Evolutionary conservation across 2,888 invertebrate genomes (phyloP).

Genomic region (Andrena chrysosceles): DNA sequence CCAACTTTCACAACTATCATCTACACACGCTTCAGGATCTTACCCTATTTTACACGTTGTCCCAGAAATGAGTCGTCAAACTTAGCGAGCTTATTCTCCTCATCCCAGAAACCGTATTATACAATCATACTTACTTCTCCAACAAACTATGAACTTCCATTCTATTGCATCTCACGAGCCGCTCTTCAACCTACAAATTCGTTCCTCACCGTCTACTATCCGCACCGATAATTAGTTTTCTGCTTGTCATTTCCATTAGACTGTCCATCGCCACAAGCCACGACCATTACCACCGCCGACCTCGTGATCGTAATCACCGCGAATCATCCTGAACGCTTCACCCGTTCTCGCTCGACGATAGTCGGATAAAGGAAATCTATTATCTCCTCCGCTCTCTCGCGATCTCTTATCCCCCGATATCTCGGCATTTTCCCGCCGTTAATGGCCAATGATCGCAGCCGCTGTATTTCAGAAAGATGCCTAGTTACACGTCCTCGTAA

Average conservation of each 20-base stretch:
- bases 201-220: neutral
- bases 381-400: slow-evolving; percentile 22
- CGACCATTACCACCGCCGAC: slow-evolving; percentile 14
- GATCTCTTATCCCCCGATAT: slow-evolving; percentile 15
- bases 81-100: too few species aligned
- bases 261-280: neutral
- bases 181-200: neutral
- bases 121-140: too few species aligned
- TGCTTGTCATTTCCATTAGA: slow-evolving; percentile 17
- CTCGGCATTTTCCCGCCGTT: slow-evolving; percentile 6
- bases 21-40: too few species aligned
- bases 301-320: slow-evolving; percentile 23
- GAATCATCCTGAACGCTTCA: slow-evolving; percentile 17
- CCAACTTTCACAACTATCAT: too few species aligned
- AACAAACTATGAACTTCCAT: neutral
- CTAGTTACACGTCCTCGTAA: slow-evolving; percentile 57
- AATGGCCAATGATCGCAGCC: slow-evolving; percentile 34
- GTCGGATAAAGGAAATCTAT: slow-evolving; percentile 40
- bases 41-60: too few species aligned
- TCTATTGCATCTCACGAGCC: neutral
- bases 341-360: slow-evolving; percentile 2
- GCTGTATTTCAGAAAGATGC: slow-evolving; percentile 57
- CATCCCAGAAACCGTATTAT: too few species aligned
- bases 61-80: too few species aligned
- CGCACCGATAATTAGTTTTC: neutral